Evolutionary conservation across 1,140 invertebrate genomes (phyloP), one percentile per base, ranked within the genome.

Genomic region (Drosophila ogumai): DNA sequence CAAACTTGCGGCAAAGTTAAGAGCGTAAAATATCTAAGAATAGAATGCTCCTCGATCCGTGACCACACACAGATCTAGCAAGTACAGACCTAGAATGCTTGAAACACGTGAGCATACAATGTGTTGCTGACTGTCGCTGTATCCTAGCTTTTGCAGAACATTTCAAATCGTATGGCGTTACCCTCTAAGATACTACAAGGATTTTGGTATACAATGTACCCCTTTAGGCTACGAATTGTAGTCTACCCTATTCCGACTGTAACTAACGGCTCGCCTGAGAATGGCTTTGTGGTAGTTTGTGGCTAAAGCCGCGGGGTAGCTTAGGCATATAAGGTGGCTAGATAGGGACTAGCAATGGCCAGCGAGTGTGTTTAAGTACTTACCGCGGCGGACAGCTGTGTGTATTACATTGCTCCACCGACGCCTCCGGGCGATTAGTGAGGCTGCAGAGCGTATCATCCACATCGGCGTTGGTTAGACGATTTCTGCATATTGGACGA

Each of bases 381-480:
- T 94, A 98, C 97, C 96, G 97, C 71, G 96, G 96, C 12, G 96
- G 96, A 93, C 97, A 98, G 15, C 95, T 95, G 86, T 98, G 96
- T 38, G 94, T 95, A 93, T 98, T 98, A 93, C 97, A 98, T 69
- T 95, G 94, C 47, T 96, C 94, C 44, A 97, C 94, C 56, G 95
- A 94, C 34, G 95, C 94, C 67, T 96, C 95, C 2, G 97, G 97
- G 87, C 95, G 96, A 85, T 94, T 95, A 49, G 95, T 94, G 15
- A 94, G 94, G 91, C 97, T 96, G 93, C 97, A 98, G 7, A 97
- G 94, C 74, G 95, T 93, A 85, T 96, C 95, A 49, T 96, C 96
- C 12, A 96, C 96, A 82, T 95, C 96, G 19, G 95, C 94, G 36
- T 96, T 96, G 3, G 95, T 95, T 8, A 96, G 94, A 44, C 95